Percentiles rank a stretch among this genome's conserved stretches.
Evolutionary conservation across 1,140 invertebrate genomes (phyloP).

Genomic region (Propsilocerus akamusi): DNA sequence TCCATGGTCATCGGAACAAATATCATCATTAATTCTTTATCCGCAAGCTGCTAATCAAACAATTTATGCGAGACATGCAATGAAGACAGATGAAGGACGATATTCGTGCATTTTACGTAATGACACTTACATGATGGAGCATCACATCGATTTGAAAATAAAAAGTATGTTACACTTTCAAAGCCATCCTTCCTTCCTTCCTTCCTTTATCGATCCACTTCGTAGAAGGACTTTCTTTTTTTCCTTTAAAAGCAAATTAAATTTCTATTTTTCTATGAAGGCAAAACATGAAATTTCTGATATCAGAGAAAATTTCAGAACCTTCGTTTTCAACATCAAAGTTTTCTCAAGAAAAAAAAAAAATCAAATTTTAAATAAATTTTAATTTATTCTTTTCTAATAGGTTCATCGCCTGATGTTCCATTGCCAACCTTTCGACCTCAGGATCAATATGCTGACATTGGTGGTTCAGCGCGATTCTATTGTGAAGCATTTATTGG

Average conservation of each 20-base stretch:
- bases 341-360: no score
- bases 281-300: no score
- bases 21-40: slow-evolving; percentile 49
- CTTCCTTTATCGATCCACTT: no score
- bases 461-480: slow-evolving; percentile 37
- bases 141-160: slow-evolving; percentile 41
- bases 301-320: no score
- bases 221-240: no score
- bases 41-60: slow-evolving; percentile 61
- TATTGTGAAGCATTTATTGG: slow-evolving; percentile 60
- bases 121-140: slow-evolving; percentile 40
- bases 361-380: no score
- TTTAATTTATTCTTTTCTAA: no score
- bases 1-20: slow-evolving; percentile 41
- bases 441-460: slow-evolving; percentile 28
- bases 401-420: slow-evolving; percentile 23
- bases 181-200: no score
- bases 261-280: no score
- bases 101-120: slow-evolving; percentile 53
- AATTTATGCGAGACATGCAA: slow-evolving; percentile 44
- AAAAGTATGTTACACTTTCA: no score
- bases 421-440: slow-evolving; percentile 35
- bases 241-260: no score
- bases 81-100: slow-evolving; percentile 41
- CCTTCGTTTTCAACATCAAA: no score